Base-by-base conservation (phyloP, 2,797 vertebrate species). In the Chloroceryle amazona region DNA sequence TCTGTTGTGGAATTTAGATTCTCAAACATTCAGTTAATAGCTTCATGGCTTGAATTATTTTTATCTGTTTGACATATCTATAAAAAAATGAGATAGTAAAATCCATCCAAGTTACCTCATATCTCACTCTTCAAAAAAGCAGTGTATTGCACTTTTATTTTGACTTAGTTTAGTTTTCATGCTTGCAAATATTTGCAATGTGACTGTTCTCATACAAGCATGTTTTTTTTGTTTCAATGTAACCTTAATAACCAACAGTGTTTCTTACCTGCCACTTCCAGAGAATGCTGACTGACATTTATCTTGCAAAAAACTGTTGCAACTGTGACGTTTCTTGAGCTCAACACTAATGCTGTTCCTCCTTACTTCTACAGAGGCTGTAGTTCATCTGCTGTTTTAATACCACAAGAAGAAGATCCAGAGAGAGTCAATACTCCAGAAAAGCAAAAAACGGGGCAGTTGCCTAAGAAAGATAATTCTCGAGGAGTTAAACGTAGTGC, bases 401-500 rank as follows among this genome's bases (percentile, higher is more conserved):
- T 99, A 98, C 98, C 99, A 94, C 98, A 99, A 91, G 98, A 99
- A 98, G 99, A 99, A 98, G 99, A 99, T 96, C 97, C 98, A 90
- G 99, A 99, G 96, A 98, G 98, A 98, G 98, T 99, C 94, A 99
- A 97, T 97, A 99, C 99, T 98, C 99, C 99, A 95, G 99, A 99
- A 98, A 99, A 98, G 97, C 99, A 99, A 87, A 99, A 98, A 98
- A 97, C 99, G 96, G 98, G 98, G 97, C 99, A 99, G 96, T 98
- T 99, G 97, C 98, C 99, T 98, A 99, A 99, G 98, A 99, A 98
- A 95, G 99, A 99, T 97, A 98, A 98, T 98, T 98, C 98, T 97
- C 98, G 99, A 95, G 99, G 99, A 97, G 98, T 99, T 86, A 99
- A 99, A 98, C 99, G 99, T 98, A 99, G 98, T 93, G 99, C 99